Percentiles rank a stretch among this genome's conserved stretches.
These are phyloP conservation scores for Sussaba pulchella DNA, from an alignment of 2,888 invertebrate species.

Conservation along the genomic window DNA sequence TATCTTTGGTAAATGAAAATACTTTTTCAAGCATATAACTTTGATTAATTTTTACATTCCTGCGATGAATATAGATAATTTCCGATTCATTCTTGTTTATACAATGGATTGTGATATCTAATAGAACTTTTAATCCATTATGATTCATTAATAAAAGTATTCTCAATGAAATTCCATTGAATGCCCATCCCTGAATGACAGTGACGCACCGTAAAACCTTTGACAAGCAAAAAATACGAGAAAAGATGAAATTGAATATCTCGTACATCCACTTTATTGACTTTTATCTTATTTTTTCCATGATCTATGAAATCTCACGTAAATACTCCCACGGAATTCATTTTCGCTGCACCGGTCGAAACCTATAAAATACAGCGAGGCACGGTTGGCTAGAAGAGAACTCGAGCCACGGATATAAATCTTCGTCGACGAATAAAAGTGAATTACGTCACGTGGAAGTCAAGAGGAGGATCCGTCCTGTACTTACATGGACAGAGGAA, in stretches of 20 bases:
- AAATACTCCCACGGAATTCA: background rate
- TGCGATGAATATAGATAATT: too few relatives aligned
- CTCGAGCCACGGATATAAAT: constrained; percentile 8
- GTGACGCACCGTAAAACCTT: background rate
- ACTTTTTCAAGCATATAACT: too few relatives aligned
- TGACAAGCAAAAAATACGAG: background rate
- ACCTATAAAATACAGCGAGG: background rate
- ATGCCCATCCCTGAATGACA: background rate
- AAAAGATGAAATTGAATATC: constrained; percentile 7
- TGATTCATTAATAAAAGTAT: too few relatives aligned
- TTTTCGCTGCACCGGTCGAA: background rate
- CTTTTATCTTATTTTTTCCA: background rate
- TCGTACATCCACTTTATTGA: background rate
- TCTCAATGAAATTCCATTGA: too few relatives aligned
- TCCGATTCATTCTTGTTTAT: too few relatives aligned
- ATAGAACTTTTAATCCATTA: too few relatives aligned
- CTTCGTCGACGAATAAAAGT: constrained; percentile 29
- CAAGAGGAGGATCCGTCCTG: constrained; percentile 42
- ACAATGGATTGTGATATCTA: too few relatives aligned
- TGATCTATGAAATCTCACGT: constrained; percentile 7
- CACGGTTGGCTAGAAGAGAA: background rate
- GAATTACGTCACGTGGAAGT: constrained; percentile 10
- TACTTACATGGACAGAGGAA: constrained; percentile 25
- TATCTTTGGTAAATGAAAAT: too few relatives aligned
- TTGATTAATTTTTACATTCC: too few relatives aligned